phyloP scores from a whole-genome alignment of 2,113 vertebrate genomes.

The Mastomys natalensis region DNA sequence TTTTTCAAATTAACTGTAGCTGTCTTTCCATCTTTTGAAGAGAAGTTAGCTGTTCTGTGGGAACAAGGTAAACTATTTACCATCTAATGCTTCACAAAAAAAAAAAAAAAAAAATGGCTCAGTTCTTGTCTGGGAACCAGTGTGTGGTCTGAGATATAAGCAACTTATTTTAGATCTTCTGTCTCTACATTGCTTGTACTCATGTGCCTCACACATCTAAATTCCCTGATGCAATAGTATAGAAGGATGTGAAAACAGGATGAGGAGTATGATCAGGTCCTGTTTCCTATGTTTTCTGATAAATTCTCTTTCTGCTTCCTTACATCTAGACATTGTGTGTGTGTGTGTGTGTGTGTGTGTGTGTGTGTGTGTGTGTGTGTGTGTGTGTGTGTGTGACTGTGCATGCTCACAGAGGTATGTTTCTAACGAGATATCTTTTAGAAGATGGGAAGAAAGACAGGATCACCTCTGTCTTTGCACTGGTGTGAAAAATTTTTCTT shows the following conservation, averaged over 20 bases:
- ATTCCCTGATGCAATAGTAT: neutral
- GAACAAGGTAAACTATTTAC: accelerated
- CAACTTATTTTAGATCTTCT: neutral
- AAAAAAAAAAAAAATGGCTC: neutral
- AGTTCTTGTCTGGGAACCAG: neutral
- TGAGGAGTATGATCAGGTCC: too few species aligned
- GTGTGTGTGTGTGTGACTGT: too few species aligned
- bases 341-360: neutral
- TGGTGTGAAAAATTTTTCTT: neutral
- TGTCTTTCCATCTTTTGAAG: accelerated
- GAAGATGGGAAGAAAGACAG: neutral
- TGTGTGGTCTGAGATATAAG: neutral
- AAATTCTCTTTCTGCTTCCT: neutral
- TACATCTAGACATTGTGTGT: neutral
- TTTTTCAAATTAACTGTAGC: too few species aligned
- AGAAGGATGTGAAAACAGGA: neutral
- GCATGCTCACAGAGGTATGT: too few species aligned
- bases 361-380: neutral
- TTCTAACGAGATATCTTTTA: neutral
- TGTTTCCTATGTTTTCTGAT: neutral
- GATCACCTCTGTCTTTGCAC: neutral
- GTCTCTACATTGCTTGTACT: neutral
- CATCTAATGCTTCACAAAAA: accelerated
- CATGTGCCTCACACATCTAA: neutral
- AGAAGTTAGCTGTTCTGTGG: accelerated